Evolutionary conservation across 2,113 vertebrate genomes (phyloP), one percentile per base, ranked within the genome.

Genomic region (Daphoenositta chrysoptera): DNA sequence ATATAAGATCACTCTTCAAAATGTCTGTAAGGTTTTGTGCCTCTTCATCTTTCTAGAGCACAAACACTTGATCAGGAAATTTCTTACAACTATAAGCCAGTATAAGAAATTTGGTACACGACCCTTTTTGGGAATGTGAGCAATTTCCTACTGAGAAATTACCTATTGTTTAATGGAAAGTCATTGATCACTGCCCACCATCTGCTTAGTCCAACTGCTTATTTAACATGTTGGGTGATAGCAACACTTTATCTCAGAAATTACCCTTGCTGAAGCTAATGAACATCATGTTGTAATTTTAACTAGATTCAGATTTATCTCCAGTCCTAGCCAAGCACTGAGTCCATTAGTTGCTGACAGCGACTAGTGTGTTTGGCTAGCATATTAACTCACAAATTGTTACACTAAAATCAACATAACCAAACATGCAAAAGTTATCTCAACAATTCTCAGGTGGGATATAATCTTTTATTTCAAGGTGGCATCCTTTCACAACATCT

Each of bases 191-290:
- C 94, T 97, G 88, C 58, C 84, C 76, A 90, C 81, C 94, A 97
- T 88, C 84, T 97, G 95, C 86, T 93, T 94, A 80, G 89, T 82
- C 71, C 77, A 61, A 97, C 90, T 90, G 87, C 87, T 97, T 97
- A 97, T 96, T 98, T 97, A 97, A 97, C 80, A 96, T 3, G 2
- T 78, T 89, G 71, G 51, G 83, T 84, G 78, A 97, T 83, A 95
- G 87, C 76, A 96, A 88, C 40, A 57, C 87, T 97, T 96, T 53
- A 82, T 96, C 88, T 97, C 83, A 94, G 60, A 96, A 95, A 96
- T 97, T 92, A 96, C 69, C 68, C 95, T 95, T 91, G 64, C 90
- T 92, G 86, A 96, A 96, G 89, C 83, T 97, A 97, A 97, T 97
- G 91, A 97, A 97, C 87, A 95, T 58, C 96, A 65, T 81, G 94